Conservation (phyloP, 2,113 vertebrate species). For the Myrmophylax atrothorax region DNA sequence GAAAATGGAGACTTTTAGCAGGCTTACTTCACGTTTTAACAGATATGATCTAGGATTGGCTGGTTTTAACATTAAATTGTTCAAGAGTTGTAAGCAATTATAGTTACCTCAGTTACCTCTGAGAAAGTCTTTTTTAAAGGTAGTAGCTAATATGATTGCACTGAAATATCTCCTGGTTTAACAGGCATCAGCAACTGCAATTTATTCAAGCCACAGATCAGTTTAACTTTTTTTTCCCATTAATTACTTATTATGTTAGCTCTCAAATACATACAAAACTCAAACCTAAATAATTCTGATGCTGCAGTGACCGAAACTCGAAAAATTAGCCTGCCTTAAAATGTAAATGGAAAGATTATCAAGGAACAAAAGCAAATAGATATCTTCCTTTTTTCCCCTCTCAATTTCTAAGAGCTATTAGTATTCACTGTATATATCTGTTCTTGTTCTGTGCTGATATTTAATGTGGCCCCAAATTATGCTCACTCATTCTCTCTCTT, state of each 20-base stretch:
- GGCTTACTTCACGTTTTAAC: constrained; percentile 54
- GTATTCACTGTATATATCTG: constrained; percentile 72
- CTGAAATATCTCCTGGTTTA: background rate
- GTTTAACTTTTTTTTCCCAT: background rate
- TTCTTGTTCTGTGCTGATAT: constrained; percentile 58
- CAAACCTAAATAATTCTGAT: constrained; percentile 25
- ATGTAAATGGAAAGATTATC: constrained; percentile 64
- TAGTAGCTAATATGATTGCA: background rate
- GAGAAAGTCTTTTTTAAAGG: constrained; percentile 10
- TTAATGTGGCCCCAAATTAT: constrained; percentile 74
- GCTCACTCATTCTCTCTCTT: constrained; percentile 65
- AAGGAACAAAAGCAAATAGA: constrained; percentile 75
- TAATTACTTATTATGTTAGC: background rate
- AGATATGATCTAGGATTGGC: constrained; percentile 32
- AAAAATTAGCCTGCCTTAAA: constrained; percentile 49
- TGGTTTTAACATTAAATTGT: constrained; percentile 37
- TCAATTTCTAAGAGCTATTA: constrained; percentile 75
- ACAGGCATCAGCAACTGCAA: background rate
- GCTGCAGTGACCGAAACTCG: background rate
- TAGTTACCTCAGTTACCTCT: constrained; percentile 42
- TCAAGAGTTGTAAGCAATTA: constrained; percentile 48
- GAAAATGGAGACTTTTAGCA: constrained; percentile 46
- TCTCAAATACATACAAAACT: constrained; percentile 6
- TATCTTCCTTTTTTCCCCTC: constrained; percentile 62
- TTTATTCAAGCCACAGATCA: constrained; percentile 26